Evolutionary conservation across 2,113 vertebrate species (phyloP).

Genomic region (Burhinus oedicnemus): DNA sequence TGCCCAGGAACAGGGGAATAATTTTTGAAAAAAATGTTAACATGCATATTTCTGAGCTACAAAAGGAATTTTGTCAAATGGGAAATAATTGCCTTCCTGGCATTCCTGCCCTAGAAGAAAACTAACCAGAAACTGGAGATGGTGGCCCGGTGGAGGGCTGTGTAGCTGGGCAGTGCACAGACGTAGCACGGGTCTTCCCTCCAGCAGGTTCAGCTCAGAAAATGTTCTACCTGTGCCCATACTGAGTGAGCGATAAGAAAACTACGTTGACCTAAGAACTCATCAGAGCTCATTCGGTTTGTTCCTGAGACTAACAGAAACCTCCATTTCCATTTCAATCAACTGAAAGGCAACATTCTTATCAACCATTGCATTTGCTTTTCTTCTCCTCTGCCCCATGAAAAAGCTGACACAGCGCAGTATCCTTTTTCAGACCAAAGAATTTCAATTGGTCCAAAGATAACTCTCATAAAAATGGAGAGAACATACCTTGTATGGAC

Average conservation of each 20-base stretch:
- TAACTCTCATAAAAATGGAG: not conserved
- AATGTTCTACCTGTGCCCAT: not conserved
- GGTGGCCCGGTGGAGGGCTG: accelerated
- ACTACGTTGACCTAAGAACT: not conserved
- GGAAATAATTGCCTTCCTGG: not conserved
- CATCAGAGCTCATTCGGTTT: not conserved
- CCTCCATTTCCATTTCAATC: not conserved
- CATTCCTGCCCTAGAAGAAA: not conserved
- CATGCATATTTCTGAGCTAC: not conserved
- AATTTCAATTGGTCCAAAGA: not conserved
- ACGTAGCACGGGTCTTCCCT: not conserved
- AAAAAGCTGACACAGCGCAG: not conserved
- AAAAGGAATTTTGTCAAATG: not conserved
- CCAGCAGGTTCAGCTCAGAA: accelerated
- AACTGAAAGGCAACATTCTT: not conserved
- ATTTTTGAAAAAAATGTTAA: not conserved
- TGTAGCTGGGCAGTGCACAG: not conserved
- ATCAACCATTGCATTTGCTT: not conserved
- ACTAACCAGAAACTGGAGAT: not conserved
- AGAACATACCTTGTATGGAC: not conserved
- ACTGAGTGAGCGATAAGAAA: not conserved
- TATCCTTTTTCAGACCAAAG: not conserved
- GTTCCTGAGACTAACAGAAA: not conserved
- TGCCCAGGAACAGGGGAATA: not conserved
- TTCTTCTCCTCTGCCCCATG: not conserved